Conservation (phyloP, 2,797 vertebrate genomes). For the Coracias cyanogaster region DNA sequence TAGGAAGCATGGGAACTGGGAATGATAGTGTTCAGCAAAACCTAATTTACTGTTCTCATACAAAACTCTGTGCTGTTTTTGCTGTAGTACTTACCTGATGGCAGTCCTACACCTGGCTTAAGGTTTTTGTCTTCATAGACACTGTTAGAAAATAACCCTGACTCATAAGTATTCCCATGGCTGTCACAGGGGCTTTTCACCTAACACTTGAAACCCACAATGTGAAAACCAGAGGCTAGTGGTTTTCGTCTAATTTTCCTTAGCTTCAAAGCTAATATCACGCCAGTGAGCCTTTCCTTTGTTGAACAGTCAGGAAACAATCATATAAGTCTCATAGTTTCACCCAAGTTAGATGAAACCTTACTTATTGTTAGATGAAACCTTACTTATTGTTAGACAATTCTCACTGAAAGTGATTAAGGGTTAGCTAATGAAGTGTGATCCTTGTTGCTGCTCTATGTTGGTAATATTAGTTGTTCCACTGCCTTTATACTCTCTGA, state of each 20-base stretch:
- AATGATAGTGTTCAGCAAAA: neutral
- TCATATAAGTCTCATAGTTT: neutral
- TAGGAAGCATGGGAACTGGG: neutral
- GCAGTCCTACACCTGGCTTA: neutral
- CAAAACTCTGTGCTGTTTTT: neutral
- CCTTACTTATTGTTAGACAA: neutral
- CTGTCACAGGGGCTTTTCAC: neutral
- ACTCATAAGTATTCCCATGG: neutral
- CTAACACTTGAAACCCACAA: neutral
- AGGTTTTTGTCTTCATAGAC: neutral
- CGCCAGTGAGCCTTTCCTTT: neutral
- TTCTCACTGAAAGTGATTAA: neutral
- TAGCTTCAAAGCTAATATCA: neutral
- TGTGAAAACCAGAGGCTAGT: neutral
- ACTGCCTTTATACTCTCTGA: neutral
- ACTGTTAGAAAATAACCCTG: neutral
- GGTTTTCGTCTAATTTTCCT: neutral
- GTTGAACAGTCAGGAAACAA: neutral
- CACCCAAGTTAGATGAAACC: neutral
- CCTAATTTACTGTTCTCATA: neutral
- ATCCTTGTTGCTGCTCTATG: neutral
- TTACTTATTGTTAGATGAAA: neutral
- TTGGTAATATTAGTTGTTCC: neutral
- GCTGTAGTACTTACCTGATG: accelerated
- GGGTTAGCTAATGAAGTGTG: neutral